These are phyloP conservation scores for Menura novaehollandiae DNA, from an alignment of 2,113 vertebrate genomes.

Conservation along the genomic window DNA sequence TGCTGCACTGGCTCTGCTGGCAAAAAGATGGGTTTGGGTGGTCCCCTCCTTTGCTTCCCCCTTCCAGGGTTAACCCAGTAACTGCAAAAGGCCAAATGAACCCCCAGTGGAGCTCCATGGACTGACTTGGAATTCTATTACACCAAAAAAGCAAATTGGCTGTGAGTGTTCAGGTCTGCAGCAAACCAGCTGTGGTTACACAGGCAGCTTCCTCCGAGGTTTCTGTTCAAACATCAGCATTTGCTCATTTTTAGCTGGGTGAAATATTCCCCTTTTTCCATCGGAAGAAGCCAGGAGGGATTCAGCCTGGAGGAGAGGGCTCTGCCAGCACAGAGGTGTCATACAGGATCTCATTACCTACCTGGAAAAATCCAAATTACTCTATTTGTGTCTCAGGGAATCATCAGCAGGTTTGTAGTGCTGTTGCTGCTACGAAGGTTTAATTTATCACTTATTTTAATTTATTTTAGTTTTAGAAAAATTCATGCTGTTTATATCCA, in stretches of 20 bases:
- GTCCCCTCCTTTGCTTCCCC: not conserved
- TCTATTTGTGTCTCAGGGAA: not conserved
- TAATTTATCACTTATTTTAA: not conserved
- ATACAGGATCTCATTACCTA: not conserved
- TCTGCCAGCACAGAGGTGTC: not conserved
- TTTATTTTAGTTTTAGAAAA: not conserved
- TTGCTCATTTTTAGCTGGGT: not conserved
- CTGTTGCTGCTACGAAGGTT: rapidly evolving
- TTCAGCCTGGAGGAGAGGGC: not conserved
- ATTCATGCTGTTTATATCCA: not conserved
- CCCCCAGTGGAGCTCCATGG: not conserved
- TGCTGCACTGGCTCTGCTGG: not conserved
- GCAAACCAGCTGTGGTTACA: not conserved
- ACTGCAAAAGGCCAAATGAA: not conserved
- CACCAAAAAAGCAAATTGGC: not conserved
- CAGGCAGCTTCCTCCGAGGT: not conserved
- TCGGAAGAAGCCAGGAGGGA: not conserved
- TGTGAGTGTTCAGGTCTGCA: not conserved
- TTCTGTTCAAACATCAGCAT: slow-evolving; percentile 1
- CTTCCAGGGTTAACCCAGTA: not conserved
- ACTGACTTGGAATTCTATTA: not conserved
- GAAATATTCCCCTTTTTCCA: not conserved
- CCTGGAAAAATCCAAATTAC: not conserved
- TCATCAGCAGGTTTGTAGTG: not conserved
- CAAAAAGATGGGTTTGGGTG: not conserved